Percentiles rank a stretch among this genome's conserved stretches.
Evolutionary conservation across 2,888 invertebrate species (phyloP).

Genomic region (Lydus trimaculatus): DNA sequence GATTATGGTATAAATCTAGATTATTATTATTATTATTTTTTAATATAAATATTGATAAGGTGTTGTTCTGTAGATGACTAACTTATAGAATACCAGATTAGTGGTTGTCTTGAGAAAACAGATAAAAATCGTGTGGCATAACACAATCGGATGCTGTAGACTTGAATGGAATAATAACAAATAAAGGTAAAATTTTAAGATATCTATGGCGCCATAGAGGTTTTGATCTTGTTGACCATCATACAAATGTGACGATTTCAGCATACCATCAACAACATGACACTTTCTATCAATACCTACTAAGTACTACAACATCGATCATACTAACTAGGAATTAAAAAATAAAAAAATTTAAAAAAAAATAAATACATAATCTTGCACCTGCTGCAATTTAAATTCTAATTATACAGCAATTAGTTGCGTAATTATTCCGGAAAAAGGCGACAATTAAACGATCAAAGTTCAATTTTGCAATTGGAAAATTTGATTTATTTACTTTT

Average conservation of each 20-base stretch:
- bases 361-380: neutral
- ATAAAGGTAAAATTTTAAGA: slow-evolving; percentile 8
- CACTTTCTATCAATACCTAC: neutral
- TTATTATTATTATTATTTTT: neutral
- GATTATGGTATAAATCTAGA: slow-evolving; percentile 17
- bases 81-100: slow-evolving; percentile 15
- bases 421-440: neutral
- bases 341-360: neutral
- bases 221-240: neutral
- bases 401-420: neutral
- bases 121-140: slow-evolving; percentile 19
- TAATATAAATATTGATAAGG: slow-evolving; percentile 9
- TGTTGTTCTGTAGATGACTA: neutral
- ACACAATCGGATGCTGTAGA: slow-evolving; percentile 28
- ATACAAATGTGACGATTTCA: neutral
- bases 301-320: neutral
- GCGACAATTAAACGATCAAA: neutral
- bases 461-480: neutral
- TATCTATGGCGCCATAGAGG: neutral
- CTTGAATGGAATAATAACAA: slow-evolving; percentile 24
- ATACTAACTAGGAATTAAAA: neutral
- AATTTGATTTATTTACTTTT: neutral
- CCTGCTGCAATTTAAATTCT: neutral
- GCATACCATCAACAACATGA: neutral
- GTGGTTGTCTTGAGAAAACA: slow-evolving; percentile 13